Conservation (phyloP, 1,140 invertebrate genomes). For the Campoletis sonorensis region DNA sequence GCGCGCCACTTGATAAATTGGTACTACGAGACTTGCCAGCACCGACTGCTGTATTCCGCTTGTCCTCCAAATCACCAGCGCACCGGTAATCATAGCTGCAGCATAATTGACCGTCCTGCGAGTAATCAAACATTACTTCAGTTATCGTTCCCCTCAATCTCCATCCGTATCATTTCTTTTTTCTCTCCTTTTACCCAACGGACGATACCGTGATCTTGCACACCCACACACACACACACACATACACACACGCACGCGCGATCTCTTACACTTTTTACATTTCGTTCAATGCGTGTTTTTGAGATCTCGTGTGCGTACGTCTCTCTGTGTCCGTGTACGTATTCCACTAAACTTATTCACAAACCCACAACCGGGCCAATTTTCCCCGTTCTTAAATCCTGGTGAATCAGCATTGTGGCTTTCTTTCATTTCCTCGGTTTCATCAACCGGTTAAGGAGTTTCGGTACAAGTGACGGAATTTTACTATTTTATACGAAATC, state of each 20-base stretch:
- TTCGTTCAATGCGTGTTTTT: background rate
- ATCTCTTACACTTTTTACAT: background rate
- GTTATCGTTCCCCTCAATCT: constrained; percentile 49
- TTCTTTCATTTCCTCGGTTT: no score
- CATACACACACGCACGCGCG: no score
- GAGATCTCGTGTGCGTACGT: no score
- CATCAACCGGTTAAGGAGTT: no score
- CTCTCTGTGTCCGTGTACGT: no score
- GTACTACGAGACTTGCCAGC: constrained; percentile 57
- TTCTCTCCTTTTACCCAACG: background rate
- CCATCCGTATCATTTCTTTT: background rate
- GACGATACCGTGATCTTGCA: background rate
- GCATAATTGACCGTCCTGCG: constrained; percentile 80
- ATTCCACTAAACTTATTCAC: no score
- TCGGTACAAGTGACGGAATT: no score
- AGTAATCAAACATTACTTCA: constrained; percentile 63
- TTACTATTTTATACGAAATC: no score
- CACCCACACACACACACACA: background rate
- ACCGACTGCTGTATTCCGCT: constrained; percentile 55
- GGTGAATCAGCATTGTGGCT: no score
- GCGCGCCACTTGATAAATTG: constrained; percentile 58
- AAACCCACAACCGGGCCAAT: no score
- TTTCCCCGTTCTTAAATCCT: no score
- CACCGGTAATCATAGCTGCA: constrained; percentile 81
- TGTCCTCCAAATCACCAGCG: constrained; percentile 73